These are phyloP conservation scores for Salvelinus namaycush DNA, from an alignment of 2,113 vertebrate species.

Conservation along the genomic window DNA sequence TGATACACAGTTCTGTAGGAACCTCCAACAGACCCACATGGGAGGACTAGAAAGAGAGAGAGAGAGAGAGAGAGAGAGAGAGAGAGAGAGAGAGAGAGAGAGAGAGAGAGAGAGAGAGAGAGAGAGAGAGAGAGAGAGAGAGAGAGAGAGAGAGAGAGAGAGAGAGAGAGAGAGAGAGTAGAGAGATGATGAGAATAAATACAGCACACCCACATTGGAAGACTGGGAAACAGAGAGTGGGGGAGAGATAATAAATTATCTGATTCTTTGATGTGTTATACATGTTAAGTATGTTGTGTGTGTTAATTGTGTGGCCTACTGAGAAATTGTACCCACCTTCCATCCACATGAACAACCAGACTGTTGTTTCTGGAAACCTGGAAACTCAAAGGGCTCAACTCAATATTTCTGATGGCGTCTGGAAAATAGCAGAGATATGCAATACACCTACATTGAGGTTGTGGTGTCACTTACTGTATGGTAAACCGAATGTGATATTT, in stretches of 20 bases:
- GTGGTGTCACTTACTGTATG: no score
- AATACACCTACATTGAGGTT: background rate
- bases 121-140: background rate
- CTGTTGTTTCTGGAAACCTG: constrained; percentile 74
- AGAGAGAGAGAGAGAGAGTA: background rate
- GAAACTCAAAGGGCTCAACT: constrained; percentile 76
- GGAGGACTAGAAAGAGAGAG: constrained; percentile 74
- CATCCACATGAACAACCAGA: constrained; percentile 80
- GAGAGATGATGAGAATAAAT: constrained; percentile 73
- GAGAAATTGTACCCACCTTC: constrained; percentile 77
- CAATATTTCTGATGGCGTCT: constrained; percentile 83
- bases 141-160: background rate
- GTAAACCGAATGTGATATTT: no score
- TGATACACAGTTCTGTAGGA: constrained; percentile 76
- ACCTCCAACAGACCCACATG: constrained; percentile 82
- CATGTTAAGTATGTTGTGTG: no score
- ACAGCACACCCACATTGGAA: background rate
- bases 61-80: background rate
- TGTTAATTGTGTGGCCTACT: no score
- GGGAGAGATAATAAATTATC: background rate
- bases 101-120: background rate
- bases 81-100: background rate
- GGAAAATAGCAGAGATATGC: constrained; percentile 24
- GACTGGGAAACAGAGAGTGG: background rate
- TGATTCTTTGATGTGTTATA: no score